Evolutionary conservation across 2,888 invertebrate genomes (phyloP), one percentile per base, ranked within the genome.

Genomic region (Encarsia formosa): DNA sequence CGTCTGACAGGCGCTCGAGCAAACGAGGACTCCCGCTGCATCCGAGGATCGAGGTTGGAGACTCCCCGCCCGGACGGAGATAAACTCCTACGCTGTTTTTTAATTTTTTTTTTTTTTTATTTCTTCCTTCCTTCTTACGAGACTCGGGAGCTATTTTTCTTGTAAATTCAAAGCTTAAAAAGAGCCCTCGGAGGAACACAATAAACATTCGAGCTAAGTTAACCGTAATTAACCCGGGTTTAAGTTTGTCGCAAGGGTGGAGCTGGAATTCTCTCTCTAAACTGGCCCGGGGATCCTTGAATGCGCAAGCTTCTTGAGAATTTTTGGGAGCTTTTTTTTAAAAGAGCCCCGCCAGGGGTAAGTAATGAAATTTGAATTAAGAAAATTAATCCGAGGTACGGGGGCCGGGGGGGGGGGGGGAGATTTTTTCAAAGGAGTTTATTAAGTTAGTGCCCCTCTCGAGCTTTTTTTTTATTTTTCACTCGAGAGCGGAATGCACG

Each of bases 361-460:
- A 31, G 41, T 22, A 48, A 48, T 40, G 34, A 49, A 46, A 45
- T 52, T 49, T 56, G 41, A 52, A 56, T 52, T 56, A 56, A 56
- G 56, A 45, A 56, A 56, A 56, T 56, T 52, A 49, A 52, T 56
- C 50, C 56, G 44, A 39, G 46, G 47, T 52, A 50, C 38, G 48
- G 22, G 32, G 11, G 26, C 18, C 6, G 23, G 19, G 3, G 9
- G 15, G 4, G 2, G 37, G 31, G 43, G 29, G 16, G 23, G 49
- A 32, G 20, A 38, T 11, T 39, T n/a, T n/a, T n/a, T n/a, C n/a
- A n/a, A 41, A 23, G 51, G 38, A 41, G 39, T 46, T 49, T 52
- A 56, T 50, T 45, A 48, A 44, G 49, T 59, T 54, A 48, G 42
- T 44, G 22, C 32, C 43, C 16, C 20, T 19, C 24, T 39, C 6